A percentile compares a stretch with the other conserved stretches of the same genome.
Conservation (phyloP, 2,797 vertebrate species). For the Clamator glandarius region DNA sequence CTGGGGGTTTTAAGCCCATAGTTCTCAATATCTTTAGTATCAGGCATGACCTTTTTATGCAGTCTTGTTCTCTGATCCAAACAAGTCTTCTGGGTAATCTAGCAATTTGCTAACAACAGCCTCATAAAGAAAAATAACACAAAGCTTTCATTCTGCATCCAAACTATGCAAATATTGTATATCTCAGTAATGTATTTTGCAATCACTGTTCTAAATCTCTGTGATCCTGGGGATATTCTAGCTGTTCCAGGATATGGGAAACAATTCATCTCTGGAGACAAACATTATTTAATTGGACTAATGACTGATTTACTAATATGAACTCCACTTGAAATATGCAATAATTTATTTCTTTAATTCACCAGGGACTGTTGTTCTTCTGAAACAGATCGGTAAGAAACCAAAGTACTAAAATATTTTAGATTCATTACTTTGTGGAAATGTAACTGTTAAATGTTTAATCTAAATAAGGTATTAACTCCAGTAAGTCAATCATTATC, state of each 20-base stretch:
- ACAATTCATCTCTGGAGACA: not conserved
- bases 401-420: conserved; percentile 19
- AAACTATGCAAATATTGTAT: conserved; percentile 2
- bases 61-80: conserved; percentile 21
- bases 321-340: not conserved
- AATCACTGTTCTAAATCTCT: conserved; percentile 14
- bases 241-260: not conserved
- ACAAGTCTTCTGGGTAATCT: conserved; percentile 20
- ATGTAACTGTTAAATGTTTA: not conserved
- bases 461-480: not conserved
- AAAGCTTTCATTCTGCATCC: not conserved
- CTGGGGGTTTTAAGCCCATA: not conserved
- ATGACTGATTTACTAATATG: conserved; percentile 15
- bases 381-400: not conserved
- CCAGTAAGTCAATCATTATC: not conserved
- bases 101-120: conserved; percentile 9
- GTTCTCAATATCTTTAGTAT: not conserved
- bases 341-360: conserved; percentile 26
- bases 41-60: not conserved
- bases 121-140: not conserved
- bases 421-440: conserved; percentile 16
- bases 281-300: conserved; percentile 33
- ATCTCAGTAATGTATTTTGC: not conserved
- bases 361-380: not conserved
- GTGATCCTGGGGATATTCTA: not conserved